Evolutionary conservation across 2,797 vertebrate genomes (phyloP).

Genomic region (Hozukius guyotensis): DNA sequence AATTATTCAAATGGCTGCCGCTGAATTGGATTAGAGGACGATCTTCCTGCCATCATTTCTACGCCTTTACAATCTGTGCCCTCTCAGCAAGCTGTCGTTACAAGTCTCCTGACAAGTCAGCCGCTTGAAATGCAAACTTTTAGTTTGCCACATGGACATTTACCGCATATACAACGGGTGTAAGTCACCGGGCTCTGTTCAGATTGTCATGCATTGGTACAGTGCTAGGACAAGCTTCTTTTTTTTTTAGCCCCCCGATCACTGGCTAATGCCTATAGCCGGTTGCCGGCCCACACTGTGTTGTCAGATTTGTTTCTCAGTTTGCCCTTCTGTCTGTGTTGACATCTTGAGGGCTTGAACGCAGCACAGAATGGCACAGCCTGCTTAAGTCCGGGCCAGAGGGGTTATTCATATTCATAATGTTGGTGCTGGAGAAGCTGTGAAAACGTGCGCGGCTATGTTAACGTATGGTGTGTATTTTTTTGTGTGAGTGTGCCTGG

Average conservation of each 20-base stretch:
- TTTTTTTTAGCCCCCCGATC: slow-evolving; percentile 2
- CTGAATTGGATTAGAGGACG: slow-evolving; percentile 76
- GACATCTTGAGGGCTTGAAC: slow-evolving; percentile 68
- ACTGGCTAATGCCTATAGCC: slow-evolving; percentile 24
- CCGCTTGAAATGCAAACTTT: slow-evolving; percentile 55
- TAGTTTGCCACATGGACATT: slow-evolving; percentile 14
- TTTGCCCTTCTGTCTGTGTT: slow-evolving; percentile 66
- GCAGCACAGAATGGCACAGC: slow-evolving; percentile 57
- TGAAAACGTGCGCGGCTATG: slow-evolving; percentile 54
- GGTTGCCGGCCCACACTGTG: slow-evolving; percentile 43
- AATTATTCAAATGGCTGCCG: slow-evolving; percentile 78
- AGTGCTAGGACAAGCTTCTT: neutral
- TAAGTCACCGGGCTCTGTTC: neutral
- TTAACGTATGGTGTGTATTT: slow-evolving; percentile 48
- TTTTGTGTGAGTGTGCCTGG: slow-evolving; percentile 51
- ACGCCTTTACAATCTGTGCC: slow-evolving; percentile 59
- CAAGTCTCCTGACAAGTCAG: slow-evolving; percentile 37
- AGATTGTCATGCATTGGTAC: neutral
- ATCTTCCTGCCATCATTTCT: slow-evolving; percentile 58
- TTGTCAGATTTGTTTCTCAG: slow-evolving; percentile 68
- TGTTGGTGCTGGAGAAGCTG: slow-evolving; percentile 60
- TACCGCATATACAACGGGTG: neutral
- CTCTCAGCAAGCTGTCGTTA: slow-evolving; percentile 65
- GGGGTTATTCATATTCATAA: slow-evolving; percentile 75
- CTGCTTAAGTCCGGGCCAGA: slow-evolving; percentile 51